Evolutionary conservation across 2,888 invertebrate genomes (phyloP), one percentile per base, ranked within the genome.

Genomic region (Actias luna): DNA sequence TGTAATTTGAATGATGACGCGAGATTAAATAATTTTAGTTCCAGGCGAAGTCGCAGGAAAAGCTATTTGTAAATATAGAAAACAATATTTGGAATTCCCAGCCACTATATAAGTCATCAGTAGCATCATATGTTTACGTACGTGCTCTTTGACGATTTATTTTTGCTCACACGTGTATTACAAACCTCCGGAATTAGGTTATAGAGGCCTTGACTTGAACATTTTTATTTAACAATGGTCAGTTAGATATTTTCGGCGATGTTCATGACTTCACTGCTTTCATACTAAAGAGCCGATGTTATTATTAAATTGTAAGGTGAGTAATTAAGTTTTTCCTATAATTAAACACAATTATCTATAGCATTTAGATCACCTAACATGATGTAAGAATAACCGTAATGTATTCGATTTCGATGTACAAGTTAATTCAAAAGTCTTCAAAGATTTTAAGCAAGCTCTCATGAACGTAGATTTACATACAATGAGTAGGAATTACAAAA

Each of bases 141-240:
- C 59, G 33, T 60, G 36, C 7, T 39, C 35, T 63, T 36, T 52
- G 59, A 63, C 36, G 33, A 58, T 57, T 65, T 75, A 77, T 74
- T 76, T 76, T 69, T 72, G 74, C 70, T 63, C 74, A 71, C 72
- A 69, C 71, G 67, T 69, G 73, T 71, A 76, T 82, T 76, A 77
- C 73, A 75, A 78, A 81, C 79, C 75, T 63, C 63, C 60, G 64
- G 70, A 87, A 84, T 80, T 83, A 65, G 87, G 85, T 84, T 84
- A 85, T 75, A 62, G 76, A 67, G 80, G 72, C 89, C 89, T 89
- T 89, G 89, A 86, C 85, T 84, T 65, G 64, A 50, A 57, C 62
- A 72, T 70, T 73, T 72, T 74, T 65, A 62, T 68, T 62, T 63
- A 67, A 68, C 63, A 62, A 67, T 62, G 29, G 36, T 63, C 39